Conservation (phyloP, 2,113 vertebrate species). For the Cyrtonyx montezumae region DNA sequence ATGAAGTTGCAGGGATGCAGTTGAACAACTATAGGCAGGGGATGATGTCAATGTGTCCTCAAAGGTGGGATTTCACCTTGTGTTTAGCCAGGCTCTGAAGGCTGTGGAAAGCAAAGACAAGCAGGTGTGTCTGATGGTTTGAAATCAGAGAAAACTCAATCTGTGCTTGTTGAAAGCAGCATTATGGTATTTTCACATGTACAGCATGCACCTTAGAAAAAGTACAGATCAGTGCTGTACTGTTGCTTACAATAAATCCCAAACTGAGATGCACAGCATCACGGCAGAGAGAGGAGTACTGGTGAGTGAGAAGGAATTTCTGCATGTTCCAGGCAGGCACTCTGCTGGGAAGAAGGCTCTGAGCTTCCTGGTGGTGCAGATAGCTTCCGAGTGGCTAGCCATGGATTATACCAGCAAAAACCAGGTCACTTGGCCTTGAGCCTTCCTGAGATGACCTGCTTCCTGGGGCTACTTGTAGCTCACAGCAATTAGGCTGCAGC, state of each 20-base stretch:
- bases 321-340: not conserved
- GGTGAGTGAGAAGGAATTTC: not conserved
- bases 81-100: not conserved
- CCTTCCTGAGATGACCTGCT: not conserved
- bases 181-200: not conserved
- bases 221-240: not conserved
- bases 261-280: not conserved
- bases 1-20: not conserved
- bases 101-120: not conserved
- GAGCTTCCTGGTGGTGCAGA: not conserved
- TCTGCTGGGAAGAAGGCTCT: not conserved
- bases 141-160: not conserved
- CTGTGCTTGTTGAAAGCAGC: not conserved
- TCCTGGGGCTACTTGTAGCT: not conserved
- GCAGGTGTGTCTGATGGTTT: not conserved
- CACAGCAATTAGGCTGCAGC: not conserved
- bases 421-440: not conserved
- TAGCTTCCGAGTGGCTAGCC: not conserved
- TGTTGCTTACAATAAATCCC: not conserved
- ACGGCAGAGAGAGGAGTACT: not conserved
- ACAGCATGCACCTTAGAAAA: not conserved
- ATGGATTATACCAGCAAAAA: not conserved
- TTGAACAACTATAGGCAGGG: not conserved
- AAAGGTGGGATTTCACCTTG: not conserved
- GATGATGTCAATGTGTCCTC: not conserved